Conservation (phyloP, 2,797 vertebrate species). For the Liasis olivaceus region DNA sequence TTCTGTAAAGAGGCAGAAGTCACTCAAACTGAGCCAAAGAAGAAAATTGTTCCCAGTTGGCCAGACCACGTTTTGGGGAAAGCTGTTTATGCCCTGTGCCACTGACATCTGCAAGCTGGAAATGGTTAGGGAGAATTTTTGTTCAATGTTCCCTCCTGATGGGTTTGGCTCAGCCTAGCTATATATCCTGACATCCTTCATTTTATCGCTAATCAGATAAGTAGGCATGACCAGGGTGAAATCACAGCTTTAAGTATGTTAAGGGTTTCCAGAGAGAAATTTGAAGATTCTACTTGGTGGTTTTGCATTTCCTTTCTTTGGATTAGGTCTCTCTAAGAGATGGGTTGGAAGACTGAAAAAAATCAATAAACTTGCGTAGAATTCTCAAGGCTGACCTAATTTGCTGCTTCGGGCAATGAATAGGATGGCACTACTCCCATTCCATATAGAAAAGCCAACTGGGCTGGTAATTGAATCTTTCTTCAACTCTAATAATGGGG, state of each 20-base stretch:
- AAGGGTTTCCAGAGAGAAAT: neutral
- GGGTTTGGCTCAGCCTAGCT: neutral
- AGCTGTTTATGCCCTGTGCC: neutral
- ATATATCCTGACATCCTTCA: neutral
- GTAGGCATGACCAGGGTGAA: neutral
- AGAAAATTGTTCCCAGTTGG: conserved; percentile 27
- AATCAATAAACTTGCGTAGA: neutral
- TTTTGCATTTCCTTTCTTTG: neutral
- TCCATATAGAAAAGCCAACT: neutral
- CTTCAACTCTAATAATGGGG: neutral
- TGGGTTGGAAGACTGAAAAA: neutral
- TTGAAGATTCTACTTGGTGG: neutral
- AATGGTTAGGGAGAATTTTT: neutral
- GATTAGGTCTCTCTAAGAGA: neutral
- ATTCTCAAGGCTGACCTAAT: neutral
- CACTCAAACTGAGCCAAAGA: neutral
- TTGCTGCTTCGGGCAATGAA: neutral
- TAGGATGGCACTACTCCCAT: neutral
- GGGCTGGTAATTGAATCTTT: neutral
- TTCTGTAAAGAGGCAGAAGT: neutral
- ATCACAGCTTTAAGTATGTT: neutral
- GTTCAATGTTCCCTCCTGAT: neutral
- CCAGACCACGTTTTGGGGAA: neutral
- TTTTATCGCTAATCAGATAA: neutral
- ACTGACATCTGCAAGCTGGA: neutral